These are phyloP conservation scores for Protomyctophum bolini DNA, from an alignment of 2,113 vertebrate species.

Conservation along the genomic window DNA sequence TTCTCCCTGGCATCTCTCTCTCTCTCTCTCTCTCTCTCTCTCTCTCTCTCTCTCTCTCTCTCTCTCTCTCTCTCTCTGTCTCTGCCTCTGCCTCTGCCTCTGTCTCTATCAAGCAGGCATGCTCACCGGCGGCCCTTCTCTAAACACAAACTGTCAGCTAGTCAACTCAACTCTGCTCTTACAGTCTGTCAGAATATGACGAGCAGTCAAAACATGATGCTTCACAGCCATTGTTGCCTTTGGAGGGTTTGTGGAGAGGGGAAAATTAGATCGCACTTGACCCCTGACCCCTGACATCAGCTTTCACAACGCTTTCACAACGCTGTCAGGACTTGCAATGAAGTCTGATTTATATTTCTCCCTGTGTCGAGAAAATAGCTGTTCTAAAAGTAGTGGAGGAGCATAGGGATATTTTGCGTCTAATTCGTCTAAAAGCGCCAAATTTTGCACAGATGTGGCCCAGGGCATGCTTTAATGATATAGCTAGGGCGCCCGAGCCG, in stretches of 20 bases:
- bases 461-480: too few relatives aligned
- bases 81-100: not conserved
- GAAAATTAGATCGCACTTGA: slow-evolving; percentile 15
- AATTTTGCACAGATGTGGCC: too few relatives aligned
- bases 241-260: slow-evolving; percentile 26
- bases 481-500: too few relatives aligned
- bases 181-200: not conserved
- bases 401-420: too few relatives aligned
- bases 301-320: too few relatives aligned
- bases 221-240: slow-evolving; percentile 3
- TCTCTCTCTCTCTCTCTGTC: not conserved
- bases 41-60: not conserved
- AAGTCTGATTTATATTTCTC: too few relatives aligned
- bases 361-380: too few relatives aligned
- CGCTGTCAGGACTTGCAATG: not conserved
- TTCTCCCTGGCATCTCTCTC: not conserved
- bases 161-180: not conserved
- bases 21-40: slow-evolving; percentile 4
- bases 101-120: not conserved
- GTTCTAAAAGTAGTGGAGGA: too few relatives aligned
- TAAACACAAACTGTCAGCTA: slow-evolving; percentile 42
- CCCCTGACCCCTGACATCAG: not conserved
- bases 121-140: not conserved
- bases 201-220: slow-evolving; percentile 7
- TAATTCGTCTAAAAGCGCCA: too few relatives aligned